phyloP scores from a whole-genome alignment of 1,140 invertebrate genomes.

The Antheraea mylitta region DNA sequence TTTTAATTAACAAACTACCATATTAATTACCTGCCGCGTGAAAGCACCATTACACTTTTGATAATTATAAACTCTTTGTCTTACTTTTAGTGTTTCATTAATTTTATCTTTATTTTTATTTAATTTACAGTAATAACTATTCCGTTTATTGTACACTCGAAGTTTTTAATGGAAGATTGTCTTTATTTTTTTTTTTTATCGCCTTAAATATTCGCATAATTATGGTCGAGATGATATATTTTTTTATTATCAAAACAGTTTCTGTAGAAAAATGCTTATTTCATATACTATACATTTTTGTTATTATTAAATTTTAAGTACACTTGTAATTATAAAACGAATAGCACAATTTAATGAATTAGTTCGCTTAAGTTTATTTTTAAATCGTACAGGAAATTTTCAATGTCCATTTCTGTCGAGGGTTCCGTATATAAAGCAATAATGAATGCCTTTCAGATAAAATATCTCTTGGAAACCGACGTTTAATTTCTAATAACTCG shows the following conservation, averaged over 20 bases:
- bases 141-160: no score
- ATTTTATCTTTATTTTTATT: no score
- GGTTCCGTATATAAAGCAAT: constrained; percentile 16
- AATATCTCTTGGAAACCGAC: no score
- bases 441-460: constrained; percentile 2
- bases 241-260: background rate
- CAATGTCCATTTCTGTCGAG: constrained; percentile 1
- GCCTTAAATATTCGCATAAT: background rate
- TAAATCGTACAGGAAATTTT: constrained; percentile 6
- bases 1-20: no score
- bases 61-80: no score
- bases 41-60: no score
- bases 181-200: no score
- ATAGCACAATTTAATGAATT: constrained; percentile 12
- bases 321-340: constrained; percentile 10
- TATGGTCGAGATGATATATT: background rate
- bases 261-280: background rate
- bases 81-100: no score
- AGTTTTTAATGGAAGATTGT: no score
- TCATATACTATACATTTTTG: background rate
- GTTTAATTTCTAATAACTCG: no score
- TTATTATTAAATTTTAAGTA: background rate
- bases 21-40: no score
- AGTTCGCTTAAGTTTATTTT: constrained; percentile 5
- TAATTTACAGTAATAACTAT: no score